Percentiles rank a stretch among this genome's conserved stretches.
These are phyloP conservation scores for Latrodectus hesperus DNA, from an alignment of 2,888 invertebrate species.

Conservation along the genomic window DNA sequence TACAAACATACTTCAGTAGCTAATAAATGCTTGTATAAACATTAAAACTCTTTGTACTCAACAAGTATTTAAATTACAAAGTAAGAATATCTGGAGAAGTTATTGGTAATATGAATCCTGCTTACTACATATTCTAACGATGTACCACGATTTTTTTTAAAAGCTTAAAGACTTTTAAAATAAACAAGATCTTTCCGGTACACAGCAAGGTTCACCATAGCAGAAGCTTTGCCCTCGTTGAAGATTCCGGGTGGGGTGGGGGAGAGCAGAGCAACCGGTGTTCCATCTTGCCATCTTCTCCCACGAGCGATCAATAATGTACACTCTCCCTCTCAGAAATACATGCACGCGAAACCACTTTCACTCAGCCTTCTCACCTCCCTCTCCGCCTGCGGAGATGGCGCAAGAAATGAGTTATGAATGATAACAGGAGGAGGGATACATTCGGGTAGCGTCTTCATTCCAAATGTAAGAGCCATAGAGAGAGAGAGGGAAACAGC, in stretches of 20 bases:
- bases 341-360: slow-evolving; percentile 14
- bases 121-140: no score
- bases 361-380: slow-evolving; percentile 15
- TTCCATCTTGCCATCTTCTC: slow-evolving; percentile 15
- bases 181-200: no score
- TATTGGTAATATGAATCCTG: no score
- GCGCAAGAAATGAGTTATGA: slow-evolving; percentile 65
- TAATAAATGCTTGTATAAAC: no score
- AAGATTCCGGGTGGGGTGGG: neutral
- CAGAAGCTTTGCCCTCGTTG: neutral
- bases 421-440: slow-evolving; percentile 54
- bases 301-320: slow-evolving; percentile 47
- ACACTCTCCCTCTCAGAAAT: slow-evolving; percentile 4
- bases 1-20: no score
- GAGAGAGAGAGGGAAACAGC: slow-evolving; percentile 24
- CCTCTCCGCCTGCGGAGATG: slow-evolving; percentile 42
- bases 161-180: no score
- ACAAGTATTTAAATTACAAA: no score
- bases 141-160: no score
- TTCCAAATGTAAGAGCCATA: slow-evolving; percentile 28
- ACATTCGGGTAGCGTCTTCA: slow-evolving; percentile 42
- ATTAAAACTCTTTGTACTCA: no score
- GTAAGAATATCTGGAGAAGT: no score
- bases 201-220: no score
- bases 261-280: slow-evolving; percentile 40